Percentiles rank a stretch among this genome's conserved stretches.
phyloP scores from a whole-genome alignment of 2,888 invertebrate species.

The Rosalia funebris region DNA sequence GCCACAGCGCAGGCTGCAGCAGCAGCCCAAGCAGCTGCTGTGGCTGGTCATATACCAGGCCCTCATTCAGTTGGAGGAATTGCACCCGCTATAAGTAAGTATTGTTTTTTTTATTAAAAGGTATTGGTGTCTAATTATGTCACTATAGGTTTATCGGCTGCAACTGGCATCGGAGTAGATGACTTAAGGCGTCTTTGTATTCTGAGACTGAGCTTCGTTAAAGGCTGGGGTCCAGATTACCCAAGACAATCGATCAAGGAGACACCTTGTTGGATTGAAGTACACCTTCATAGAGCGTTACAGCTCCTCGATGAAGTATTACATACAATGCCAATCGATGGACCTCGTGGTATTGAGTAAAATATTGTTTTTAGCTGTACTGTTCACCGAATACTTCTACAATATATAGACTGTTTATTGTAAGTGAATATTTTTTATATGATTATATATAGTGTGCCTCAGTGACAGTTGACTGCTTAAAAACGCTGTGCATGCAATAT shows the following conservation, averaged over 20 bases:
- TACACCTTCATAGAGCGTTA: conserved; percentile 93
- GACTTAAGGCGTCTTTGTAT: conserved; percentile 96
- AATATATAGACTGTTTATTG: background rate
- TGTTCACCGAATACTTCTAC: background rate
- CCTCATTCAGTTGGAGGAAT: conserved; percentile 77
- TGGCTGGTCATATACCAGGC: conserved; percentile 90
- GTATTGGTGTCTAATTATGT: too few relatives aligned
- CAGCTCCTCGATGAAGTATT: conserved; percentile 97
- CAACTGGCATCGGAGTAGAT: conserved; percentile 98
- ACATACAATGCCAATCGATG: conserved; percentile 96
- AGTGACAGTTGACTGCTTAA: background rate
- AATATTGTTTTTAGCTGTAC: background rate
- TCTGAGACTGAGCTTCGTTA: conserved; percentile 97
- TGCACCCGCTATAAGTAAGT: conserved; percentile 75
- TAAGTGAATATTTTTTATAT: background rate
- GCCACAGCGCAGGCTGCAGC: conserved; percentile 94
- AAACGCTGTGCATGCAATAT: background rate
- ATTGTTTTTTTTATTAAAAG: too few relatives aligned
- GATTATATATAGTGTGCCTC: background rate
- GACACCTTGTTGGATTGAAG: conserved; percentile 97
- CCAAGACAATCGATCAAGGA: conserved; percentile 97
- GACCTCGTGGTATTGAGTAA: conserved; percentile 78
- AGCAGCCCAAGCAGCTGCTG: conserved; percentile 97
- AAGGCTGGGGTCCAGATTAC: conserved; percentile 99
- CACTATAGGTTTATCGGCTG: conserved; percentile 81